Evolutionary conservation across 1,140 invertebrate genomes (phyloP).

Genomic region (Platorchestia sp.): DNA sequence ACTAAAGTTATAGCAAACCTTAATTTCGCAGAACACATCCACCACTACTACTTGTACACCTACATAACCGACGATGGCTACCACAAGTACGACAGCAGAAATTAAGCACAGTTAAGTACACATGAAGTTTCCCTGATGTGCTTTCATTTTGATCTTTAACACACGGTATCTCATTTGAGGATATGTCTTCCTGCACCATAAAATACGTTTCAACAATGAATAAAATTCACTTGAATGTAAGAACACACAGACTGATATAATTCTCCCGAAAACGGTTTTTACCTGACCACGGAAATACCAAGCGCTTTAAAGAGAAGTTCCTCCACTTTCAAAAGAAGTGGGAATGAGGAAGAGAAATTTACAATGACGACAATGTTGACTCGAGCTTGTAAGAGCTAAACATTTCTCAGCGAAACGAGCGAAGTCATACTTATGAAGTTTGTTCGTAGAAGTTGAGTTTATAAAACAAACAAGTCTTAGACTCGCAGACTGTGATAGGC

Average conservation of each 20-base stretch:
- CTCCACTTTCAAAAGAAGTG: neutral
- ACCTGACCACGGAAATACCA: neutral
- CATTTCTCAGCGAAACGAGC: neutral
- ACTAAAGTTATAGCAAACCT: neutral
- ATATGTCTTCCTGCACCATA: neutral
- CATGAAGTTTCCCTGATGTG: neutral
- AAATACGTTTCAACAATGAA: neutral
- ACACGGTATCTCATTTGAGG: neutral
- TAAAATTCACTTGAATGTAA: neutral
- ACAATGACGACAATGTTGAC: neutral
- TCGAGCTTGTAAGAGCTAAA: neutral
- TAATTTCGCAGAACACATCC: neutral
- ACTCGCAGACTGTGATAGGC: neutral
- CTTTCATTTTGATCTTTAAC: neutral
- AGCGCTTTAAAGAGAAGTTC: neutral
- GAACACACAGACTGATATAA: neutral
- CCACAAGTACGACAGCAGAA: neutral
- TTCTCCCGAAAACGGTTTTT: neutral
- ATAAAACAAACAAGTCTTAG: neutral
- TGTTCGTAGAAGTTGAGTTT: neutral
- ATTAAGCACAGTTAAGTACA: neutral
- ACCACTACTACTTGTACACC: neutral
- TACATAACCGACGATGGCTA: neutral
- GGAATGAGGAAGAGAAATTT: neutral
- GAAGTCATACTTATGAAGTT: neutral